A percentile compares a stretch with the other conserved stretches of the same genome.
phyloP scores from a whole-genome alignment of 1,140 invertebrate genomes.

The Leptinotarsa texana region DNA sequence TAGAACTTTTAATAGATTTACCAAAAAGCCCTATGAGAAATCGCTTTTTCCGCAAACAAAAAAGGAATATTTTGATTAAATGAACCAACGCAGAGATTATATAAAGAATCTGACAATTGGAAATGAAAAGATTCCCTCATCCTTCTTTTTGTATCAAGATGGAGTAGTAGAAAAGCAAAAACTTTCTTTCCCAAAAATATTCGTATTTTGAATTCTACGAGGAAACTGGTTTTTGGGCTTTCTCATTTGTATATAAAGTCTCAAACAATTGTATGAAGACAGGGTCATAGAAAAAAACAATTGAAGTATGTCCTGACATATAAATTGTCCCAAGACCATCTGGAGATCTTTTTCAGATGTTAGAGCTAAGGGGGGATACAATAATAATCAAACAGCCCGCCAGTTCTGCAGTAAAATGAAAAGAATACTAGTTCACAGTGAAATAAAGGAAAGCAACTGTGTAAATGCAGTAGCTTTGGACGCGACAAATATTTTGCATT shows the following conservation, averaged over 20 bases:
- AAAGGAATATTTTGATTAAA: not conserved
- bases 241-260: no score
- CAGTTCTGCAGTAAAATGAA: conserved; percentile 40
- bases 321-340: not conserved
- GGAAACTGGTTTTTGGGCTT: no score
- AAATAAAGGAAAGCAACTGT: conserved; percentile 23
- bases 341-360: conserved; percentile 42
- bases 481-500: conserved; percentile 37
- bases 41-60: not conserved
- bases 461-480: conserved; percentile 37
- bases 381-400: conserved; percentile 42
- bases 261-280: no score
- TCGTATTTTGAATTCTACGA: no score
- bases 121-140: no score
- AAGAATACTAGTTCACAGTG: conserved; percentile 37
- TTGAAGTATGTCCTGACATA: no score
- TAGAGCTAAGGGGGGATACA: conserved; percentile 34
- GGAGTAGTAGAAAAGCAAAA: no score
- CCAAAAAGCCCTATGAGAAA: not conserved
- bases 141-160: no score
- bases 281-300: no score
- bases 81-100: not conserved
- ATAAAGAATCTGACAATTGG: no score
- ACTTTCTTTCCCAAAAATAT: no score
- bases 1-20: not conserved